Evolutionary conservation across 2,113 vertebrate genomes (phyloP).

Genomic region (Tretioscincus oriximinensis): DNA sequence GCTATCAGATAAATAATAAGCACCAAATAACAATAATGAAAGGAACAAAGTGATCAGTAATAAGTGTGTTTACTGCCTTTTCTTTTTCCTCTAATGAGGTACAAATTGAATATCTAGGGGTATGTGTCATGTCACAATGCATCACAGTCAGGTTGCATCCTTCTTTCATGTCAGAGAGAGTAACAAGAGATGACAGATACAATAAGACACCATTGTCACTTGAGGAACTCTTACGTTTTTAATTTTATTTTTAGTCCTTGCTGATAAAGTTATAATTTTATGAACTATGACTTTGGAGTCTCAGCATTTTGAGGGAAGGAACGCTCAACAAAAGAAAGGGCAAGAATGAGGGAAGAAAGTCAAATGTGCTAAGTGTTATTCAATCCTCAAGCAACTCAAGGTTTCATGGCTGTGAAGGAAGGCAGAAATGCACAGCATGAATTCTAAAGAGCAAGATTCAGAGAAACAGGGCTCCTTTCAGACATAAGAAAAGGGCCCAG

Average conservation of each 20-base stretch:
- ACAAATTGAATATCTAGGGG: constrained; percentile 64
- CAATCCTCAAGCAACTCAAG: neutral
- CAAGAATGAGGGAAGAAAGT: constrained; percentile 23
- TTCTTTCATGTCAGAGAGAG: constrained; percentile 53
- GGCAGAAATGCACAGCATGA: neutral
- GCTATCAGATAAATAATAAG: neutral
- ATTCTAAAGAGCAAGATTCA: neutral
- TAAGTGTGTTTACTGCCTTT: constrained; percentile 33
- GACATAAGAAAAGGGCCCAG: no score
- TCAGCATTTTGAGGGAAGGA: constrained; percentile 6
- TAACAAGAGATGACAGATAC: constrained; percentile 62
- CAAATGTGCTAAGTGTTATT: constrained; percentile 4
- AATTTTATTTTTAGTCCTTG: neutral
- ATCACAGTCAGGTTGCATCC: constrained; percentile 52
- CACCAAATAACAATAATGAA: constrained; percentile 43
- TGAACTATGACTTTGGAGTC: neutral
- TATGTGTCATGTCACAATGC: constrained; percentile 61
- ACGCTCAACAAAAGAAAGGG: constrained; percentile 3
- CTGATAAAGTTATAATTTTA: constrained; percentile 29
- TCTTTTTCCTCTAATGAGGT: constrained; percentile 62
- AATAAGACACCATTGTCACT: constrained; percentile 46
- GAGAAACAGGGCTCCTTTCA: no score
- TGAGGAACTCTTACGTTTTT: neutral
- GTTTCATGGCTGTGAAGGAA: neutral
- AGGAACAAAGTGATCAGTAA: constrained; percentile 50